Evolutionary conservation across 2,797 vertebrate genomes (phyloP), one percentile per base, ranked within the genome.

Genomic region (Nannoperca obscura): DNA sequence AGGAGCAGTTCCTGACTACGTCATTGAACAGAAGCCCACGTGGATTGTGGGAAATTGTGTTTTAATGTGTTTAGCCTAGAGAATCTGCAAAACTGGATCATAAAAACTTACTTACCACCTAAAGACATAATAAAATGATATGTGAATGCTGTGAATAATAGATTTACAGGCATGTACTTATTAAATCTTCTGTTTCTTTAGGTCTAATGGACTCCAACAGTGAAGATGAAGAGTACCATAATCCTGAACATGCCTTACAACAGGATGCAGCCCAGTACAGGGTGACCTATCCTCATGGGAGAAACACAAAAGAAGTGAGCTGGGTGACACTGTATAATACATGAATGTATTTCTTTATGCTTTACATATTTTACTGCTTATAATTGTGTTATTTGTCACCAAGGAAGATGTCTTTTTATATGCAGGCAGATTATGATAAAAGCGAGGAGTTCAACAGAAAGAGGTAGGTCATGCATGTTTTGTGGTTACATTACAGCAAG

Each of bases 381-480:
- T 9, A 46, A 30, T 1, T 57, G 14, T 63, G 1, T 75, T 30
- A 10, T 54, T 32, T 49, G 49, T 60, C 20, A 17, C 22, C 17
- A 13, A 68, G 1, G 11, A 34, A 47, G 44, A 36, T 66, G 5
- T 72, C 1, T 76, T 72, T 57, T 72, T 54, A 15, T 5, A 74
- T 86, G 20, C 80, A 95, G 93, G 68, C 34, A n/a, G 77, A 85
- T 72, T 69, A 74, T 61, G 62, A 57, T 75, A 90, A 83, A 87
- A 90, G 89, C n/a, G 91, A 93, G 12, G 90, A 94, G 5, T 30
- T 85, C 59, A 88, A 80, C 30, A 92, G 85, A 81, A 94, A 92
- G 78, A 92, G 88, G 93, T 94, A 63, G 5, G 79, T n/a, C 2
- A 2, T 80, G 6, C 24, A 44, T n/a, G n/a, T 62, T 60, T 69